Evolutionary conservation across 2,888 invertebrate genomes (phyloP).

Genomic region (Latrodectus elegans): DNA sequence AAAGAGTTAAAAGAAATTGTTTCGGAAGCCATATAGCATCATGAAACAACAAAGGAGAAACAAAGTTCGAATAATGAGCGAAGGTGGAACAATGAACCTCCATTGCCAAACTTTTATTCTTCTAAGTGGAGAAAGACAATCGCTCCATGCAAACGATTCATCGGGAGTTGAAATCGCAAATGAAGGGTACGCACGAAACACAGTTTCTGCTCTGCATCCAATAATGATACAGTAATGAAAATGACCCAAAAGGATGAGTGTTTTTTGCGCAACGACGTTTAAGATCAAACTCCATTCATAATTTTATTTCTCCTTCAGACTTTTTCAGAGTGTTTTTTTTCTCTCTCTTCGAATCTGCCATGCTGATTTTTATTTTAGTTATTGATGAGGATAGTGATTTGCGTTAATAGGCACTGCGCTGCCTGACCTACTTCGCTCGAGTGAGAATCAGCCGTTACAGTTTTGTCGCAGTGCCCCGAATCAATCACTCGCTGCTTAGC

Average conservation of each 20-base stretch:
- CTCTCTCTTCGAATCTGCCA: conserved; percentile 1
- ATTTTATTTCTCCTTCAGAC: conserved; percentile 35
- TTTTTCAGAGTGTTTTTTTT: not conserved
- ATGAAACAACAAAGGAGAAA: conserved; percentile 12
- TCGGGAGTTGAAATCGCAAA: conserved; percentile 10
- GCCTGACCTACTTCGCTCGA: conserved; percentile 1
- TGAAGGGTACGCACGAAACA: conserved; percentile 40
- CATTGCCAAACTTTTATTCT: conserved; percentile 42
- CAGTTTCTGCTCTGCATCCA: conserved; percentile 7
- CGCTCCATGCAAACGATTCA: conserved; percentile 11
- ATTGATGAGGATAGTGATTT: conserved; percentile 37
- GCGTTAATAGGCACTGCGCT: conserved; percentile 37
- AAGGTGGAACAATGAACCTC: conserved; percentile 33
- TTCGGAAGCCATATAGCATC: no score
- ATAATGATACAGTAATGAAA: conserved; percentile 66
- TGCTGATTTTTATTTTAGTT: conserved; percentile 23
- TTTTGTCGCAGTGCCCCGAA: conserved; percentile 5
- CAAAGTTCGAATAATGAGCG: conserved; percentile 21
- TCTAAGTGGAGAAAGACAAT: conserved; percentile 6
- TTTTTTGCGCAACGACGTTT: conserved; percentile 46
- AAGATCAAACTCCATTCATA: conserved; percentile 21
- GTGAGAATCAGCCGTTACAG: not conserved
- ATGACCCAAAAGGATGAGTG: conserved; percentile 39
- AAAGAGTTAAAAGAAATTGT: not conserved
- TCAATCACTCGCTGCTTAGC: conserved; percentile 15